Evolutionary conservation across 2,113 vertebrate species (phyloP), one percentile per base, ranked within the genome.

Genomic region (Tinamus guttatus): DNA sequence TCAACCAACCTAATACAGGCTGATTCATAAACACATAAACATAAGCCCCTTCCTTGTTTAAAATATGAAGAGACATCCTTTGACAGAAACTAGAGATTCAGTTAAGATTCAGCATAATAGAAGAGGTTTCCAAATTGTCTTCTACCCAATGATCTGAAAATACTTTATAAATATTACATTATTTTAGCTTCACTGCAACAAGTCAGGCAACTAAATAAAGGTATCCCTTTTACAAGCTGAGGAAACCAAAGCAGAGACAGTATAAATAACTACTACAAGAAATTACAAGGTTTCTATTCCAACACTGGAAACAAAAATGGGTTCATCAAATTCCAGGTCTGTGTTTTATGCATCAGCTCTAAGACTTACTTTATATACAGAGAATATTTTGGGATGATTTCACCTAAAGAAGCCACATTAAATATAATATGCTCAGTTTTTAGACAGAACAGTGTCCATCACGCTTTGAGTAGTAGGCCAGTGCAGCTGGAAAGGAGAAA

Each of bases 121-220:
- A 83, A 94, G 74, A 85, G 13, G 41, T 86, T 95, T 95, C 76
- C 74, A 92, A 94, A 90, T 96, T 96, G 74, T 90, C 80, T 96
- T 45, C 65, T 90, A 92, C 70, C 81, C 90, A 86, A 45, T 86
- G 74, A 94, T 93, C 88, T 92, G 92, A 90, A 93, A 97, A 92
- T 68, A 87, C 27, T 59, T 85, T 52, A 87, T 79, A 94, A 93
- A 92, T 84, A 90, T 86, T 90, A 81, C 32, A 81, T 92, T 95
- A 64, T 69, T 70, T 71, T 87, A 85, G 49, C 95, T 94, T 93
- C 77, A 49, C 60, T 34, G 38, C 34, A 84, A 83, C 56, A 83
- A 82, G 25, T 25, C 73, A 84, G 43, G 65, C 9, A 86, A 49
- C 85, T 47, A 94, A 83, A 81, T 4, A 89, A 52, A 84, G 56